These are phyloP conservation scores for Umimayanthus kanabou DNA, from an alignment of 92 coral and sea anemone genomes.

Conservation along the genomic window DNA sequence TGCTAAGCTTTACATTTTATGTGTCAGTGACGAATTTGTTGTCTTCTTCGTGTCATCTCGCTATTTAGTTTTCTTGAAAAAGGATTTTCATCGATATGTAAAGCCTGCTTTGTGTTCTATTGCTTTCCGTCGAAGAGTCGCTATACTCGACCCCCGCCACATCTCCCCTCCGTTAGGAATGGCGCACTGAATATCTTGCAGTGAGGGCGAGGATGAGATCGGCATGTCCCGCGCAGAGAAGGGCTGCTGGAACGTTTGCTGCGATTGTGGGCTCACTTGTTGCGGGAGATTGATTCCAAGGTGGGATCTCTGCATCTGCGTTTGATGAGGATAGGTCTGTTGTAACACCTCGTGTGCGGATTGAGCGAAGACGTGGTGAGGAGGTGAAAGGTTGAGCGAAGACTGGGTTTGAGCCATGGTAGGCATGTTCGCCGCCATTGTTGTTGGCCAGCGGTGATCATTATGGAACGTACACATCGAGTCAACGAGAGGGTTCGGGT, in stretches of 20 bases:
- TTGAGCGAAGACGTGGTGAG: constrained; percentile 94
- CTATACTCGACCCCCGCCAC: constrained; percentile 99
- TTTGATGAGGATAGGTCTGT: constrained; percentile 89
- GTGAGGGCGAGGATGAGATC: constrained; percentile 96
- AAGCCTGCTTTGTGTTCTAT: constrained; percentile 87
- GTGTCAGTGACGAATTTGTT: background rate
- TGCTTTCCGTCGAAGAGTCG: constrained; percentile 93
- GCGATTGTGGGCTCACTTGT: constrained; percentile 78
- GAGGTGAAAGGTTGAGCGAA: constrained; percentile 83
- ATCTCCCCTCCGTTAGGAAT: constrained; percentile 97
- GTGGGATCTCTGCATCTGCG: constrained; percentile 87
- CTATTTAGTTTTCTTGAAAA: background rate
- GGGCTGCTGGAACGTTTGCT: constrained; percentile 82
- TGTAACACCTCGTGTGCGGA: constrained; percentile 92
- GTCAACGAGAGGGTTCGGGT: constrained; percentile 91
- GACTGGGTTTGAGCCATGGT: constrained; percentile 99
- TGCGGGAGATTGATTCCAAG: constrained; percentile 88
- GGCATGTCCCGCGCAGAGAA: constrained; percentile 95
- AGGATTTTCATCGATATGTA: constrained; percentile 67
- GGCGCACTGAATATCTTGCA: constrained; percentile 97
- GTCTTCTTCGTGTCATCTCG: background rate
- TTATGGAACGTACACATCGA: constrained; percentile 94
- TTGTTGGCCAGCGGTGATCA: constrained; percentile 99
- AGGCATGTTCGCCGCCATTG: constrained; percentile 93
- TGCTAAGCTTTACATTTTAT: background rate